Conservation (phyloP, 2,797 vertebrate species). For the Poecilia wingei region DNA sequence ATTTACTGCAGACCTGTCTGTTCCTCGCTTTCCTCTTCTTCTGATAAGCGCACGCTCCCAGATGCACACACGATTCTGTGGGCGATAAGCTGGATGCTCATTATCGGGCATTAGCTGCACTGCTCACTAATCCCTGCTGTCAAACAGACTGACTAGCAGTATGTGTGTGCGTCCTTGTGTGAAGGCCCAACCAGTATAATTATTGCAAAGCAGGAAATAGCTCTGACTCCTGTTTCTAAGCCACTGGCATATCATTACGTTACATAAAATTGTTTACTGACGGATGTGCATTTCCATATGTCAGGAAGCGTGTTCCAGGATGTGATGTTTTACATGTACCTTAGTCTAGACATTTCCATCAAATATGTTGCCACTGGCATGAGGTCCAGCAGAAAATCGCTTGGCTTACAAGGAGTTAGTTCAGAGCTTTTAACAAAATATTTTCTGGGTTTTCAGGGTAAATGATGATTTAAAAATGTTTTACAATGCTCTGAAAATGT, state of each 20-base stretch:
- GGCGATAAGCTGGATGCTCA: slow-evolving; percentile 73
- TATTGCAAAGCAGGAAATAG: slow-evolving; percentile 66
- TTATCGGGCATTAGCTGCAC: slow-evolving; percentile 74
- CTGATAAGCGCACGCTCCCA: slow-evolving; percentile 20
- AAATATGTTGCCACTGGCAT: neutral
- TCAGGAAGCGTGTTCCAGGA: slow-evolving; percentile 14
- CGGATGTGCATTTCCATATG: slow-evolving; percentile 23
- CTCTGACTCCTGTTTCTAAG: slow-evolving; percentile 58
- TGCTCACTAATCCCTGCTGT: slow-evolving; percentile 71
- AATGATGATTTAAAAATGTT: neutral
- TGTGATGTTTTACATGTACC: neutral
- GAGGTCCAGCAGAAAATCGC: neutral
- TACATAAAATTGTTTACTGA: slow-evolving; percentile 55
- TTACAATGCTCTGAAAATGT: neutral
- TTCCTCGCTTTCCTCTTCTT: slow-evolving; percentile 10
- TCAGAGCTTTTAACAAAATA: neutral
- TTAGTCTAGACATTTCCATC: neutral
- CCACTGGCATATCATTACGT: slow-evolving; percentile 61
- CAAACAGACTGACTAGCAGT: slow-evolving; percentile 57
- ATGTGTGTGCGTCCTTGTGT: slow-evolving; percentile 16
- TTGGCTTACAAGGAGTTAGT: neutral
- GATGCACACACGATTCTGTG: slow-evolving; percentile 55
- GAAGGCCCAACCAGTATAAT: slow-evolving; percentile 61
- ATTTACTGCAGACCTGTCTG: slow-evolving; percentile 54
- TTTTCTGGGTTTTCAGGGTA: neutral